phyloP scores from a whole-genome alignment of 2,888 invertebrate species.

The Chaetogeoica ovagalla region DNA sequence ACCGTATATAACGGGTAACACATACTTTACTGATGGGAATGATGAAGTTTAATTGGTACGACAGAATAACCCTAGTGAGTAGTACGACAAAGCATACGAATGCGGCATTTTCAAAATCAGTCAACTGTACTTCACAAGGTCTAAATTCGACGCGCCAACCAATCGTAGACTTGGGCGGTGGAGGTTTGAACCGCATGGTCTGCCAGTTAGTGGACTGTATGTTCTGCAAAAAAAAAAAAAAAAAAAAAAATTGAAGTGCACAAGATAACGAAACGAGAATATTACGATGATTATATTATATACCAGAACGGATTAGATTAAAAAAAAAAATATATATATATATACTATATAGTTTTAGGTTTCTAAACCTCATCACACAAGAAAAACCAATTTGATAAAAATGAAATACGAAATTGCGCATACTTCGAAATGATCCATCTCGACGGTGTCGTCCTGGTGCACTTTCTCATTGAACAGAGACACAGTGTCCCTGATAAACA shows the following conservation, averaged over 20 bases:
- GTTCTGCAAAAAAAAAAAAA: slow-evolving; percentile 66
- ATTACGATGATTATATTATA: too few species aligned
- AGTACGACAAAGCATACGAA: slow-evolving; percentile 97
- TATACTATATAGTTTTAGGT: neutral
- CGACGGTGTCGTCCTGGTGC: slow-evolving; percentile 87
- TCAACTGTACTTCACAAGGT: slow-evolving; percentile 96
- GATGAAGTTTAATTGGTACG: slow-evolving; percentile 92
- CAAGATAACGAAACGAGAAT: too few species aligned
- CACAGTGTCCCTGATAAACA: slow-evolving; percentile 96
- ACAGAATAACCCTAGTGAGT: slow-evolving; percentile 92
- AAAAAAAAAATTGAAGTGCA: too few species aligned
- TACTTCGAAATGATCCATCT: slow-evolving; percentile 98
- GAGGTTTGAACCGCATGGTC: slow-evolving; percentile 98
- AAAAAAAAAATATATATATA: too few species aligned
- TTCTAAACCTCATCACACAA: neutral
- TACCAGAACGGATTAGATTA: too few species aligned
- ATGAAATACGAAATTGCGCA: too few species aligned
- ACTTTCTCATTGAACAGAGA: slow-evolving; percentile 94
- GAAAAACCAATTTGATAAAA: neutral
- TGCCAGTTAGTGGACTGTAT: slow-evolving; percentile 99
- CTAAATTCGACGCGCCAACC: slow-evolving; percentile 99
- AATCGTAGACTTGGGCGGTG: slow-evolving; percentile 91
- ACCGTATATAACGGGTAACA: too few species aligned
- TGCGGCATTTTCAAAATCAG: slow-evolving; percentile 99
- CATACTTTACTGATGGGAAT: slow-evolving; percentile 93